Evolutionary conservation across 1,140 invertebrate genomes (phyloP), one percentile per base, ranked within the genome.

Genomic region (Venustaconcha ellipsiformis): DNA sequence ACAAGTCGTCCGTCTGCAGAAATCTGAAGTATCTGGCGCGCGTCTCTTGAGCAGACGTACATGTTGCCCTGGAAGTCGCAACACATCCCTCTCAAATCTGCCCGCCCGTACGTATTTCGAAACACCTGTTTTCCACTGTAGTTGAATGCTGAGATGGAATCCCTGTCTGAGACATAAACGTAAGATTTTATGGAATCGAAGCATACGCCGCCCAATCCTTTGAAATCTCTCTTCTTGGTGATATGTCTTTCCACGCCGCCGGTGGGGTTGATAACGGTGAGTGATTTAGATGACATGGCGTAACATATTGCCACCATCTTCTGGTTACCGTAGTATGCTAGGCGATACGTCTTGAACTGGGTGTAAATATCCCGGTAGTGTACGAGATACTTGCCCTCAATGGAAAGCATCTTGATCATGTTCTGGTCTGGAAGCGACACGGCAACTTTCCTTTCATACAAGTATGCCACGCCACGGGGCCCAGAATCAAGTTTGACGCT

Each of bases 371-470:
- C 75, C 15, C 69, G 60, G 12, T 72, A 23, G n/a, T 72, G 70
- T 4, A 70, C 20, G 26, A 77, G 30, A 57, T 72, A 77, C n/a
- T 72, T 77, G 13, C 75, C 75, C 20, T 77, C 75, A 8, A 57
- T 30, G 4, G 75, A 77, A 57, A 77, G 56, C 58, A 77, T 30
- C 70, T 77, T 77, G 26, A 77, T 72, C 2, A 77, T 57, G 37
- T 70, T 66, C 57, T 77, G 70, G 67, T 77, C 75, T 58, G 75
- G 75, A 65, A 77, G 75, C n/a, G 75, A 70, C 2, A 77, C 58
- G 15, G 70, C 75, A 67, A 66, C 65, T 23, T 63, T 70, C 57
- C 67, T 77, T 48, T 77, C 75, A 18, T 70, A 70, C 18, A 77
- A 59, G 57, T 72, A 66, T 58, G 56, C 12, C 26, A 77, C 70